Conservation (phyloP, 2,797 vertebrate genomes). For the Sardinella longiceps region DNA sequence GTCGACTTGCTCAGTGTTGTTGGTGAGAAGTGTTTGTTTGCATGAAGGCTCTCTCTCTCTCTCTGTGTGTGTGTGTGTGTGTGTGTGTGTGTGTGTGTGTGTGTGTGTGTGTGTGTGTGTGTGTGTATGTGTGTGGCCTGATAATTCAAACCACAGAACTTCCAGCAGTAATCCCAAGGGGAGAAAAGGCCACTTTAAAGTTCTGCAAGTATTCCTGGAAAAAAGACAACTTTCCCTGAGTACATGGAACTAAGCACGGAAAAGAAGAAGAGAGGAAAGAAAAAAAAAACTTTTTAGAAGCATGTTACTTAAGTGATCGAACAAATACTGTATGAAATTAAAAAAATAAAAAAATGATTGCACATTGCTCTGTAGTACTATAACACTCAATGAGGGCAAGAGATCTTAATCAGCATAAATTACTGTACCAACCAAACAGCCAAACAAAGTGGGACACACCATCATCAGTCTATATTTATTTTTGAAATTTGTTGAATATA, state of each 20-base stretch:
- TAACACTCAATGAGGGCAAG: neutral
- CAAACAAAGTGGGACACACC: neutral
- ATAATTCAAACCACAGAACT: constrained; percentile 37
- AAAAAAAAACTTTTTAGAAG: neutral
- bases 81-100: constrained; percentile 32
- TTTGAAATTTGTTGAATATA: neutral
- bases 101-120: constrained; percentile 18
- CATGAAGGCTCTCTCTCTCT: neutral
- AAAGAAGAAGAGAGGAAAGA: neutral
- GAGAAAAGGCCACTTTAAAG: constrained; percentile 28
- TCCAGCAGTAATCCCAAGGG: neutral
- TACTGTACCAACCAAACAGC: neutral
- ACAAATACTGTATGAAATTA: neutral
- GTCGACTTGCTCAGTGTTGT: constrained; percentile 37
- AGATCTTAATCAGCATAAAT: neutral
- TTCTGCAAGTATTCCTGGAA: neutral
- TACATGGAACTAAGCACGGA: neutral
- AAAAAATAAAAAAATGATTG: neutral
- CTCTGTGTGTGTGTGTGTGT: constrained; percentile 25
- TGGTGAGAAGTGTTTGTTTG: constrained; percentile 40
- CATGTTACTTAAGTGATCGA: neutral
- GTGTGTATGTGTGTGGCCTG: constrained; percentile 27
- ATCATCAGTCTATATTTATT: neutral
- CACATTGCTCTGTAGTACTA: neutral
- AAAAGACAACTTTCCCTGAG: constrained; percentile 10